Percentiles rank a stretch among this genome's conserved stretches.
Conservation (phyloP, 1,140 invertebrate genomes). For the Macrocentrus cingulum region DNA sequence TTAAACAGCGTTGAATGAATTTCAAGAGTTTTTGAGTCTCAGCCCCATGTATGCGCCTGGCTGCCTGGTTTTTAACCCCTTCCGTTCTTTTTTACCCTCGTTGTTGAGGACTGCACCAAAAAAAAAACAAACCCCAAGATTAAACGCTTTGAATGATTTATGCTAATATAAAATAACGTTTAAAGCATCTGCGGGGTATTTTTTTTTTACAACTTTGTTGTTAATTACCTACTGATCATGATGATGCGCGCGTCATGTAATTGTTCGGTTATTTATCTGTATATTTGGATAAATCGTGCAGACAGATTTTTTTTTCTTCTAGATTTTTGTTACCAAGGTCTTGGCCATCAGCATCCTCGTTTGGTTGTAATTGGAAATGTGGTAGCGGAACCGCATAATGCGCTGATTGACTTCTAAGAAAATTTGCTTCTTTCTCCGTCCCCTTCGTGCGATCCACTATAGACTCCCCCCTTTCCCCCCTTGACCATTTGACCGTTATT, state of each 20-base stretch:
- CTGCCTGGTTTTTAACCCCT: constrained; percentile 11
- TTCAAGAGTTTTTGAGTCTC: constrained; percentile 6
- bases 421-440: constrained; percentile 22
- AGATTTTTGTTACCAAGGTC: too few species aligned
- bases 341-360: neutral
- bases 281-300: too few species aligned
- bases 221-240: too few species aligned
- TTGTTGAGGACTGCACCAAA: neutral
- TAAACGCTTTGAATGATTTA: constrained; percentile 2
- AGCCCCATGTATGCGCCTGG: too few species aligned
- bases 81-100: neutral
- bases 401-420: constrained; percentile 42
- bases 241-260: too few species aligned
- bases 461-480: neutral
- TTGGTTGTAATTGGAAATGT: constrained; percentile 32
- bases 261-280: too few species aligned
- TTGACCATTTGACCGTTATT: constrained; percentile 6
- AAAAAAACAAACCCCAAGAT: neutral
- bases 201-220: too few species aligned
- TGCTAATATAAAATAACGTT: neutral
- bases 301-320: too few species aligned
- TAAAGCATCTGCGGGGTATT: too few species aligned
- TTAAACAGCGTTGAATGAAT: constrained; percentile 33
- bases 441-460: constrained; percentile 14
- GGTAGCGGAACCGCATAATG: constrained; percentile 45